phyloP scores from a whole-genome alignment of 2,113 vertebrate species.

The Semnornis frantzii region DNA sequence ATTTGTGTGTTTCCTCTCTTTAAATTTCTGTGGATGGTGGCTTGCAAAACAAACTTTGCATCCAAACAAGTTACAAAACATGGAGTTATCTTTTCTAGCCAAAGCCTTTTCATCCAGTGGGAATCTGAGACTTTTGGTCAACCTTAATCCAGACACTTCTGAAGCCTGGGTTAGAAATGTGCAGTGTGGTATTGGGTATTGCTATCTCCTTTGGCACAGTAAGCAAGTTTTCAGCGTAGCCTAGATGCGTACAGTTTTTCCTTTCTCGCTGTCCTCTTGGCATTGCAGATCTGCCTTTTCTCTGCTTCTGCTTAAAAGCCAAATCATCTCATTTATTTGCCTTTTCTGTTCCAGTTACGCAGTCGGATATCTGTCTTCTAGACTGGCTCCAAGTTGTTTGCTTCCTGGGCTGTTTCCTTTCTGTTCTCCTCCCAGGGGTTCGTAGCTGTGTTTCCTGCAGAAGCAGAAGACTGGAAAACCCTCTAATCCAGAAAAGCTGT shows the following conservation, averaged over 20 bases:
- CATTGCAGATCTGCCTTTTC: neutral
- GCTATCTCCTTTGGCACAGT: neutral
- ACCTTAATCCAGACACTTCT: neutral
- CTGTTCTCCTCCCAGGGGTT: neutral
- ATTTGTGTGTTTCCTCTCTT: neutral
- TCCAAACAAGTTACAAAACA: neutral
- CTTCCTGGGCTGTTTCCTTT: neutral
- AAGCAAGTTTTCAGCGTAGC: neutral
- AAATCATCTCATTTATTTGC: neutral
- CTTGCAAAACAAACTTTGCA: neutral
- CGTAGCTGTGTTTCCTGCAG: neutral
- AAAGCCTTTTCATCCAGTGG: neutral
- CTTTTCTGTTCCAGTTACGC: neutral
- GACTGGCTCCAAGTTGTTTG: neutral
- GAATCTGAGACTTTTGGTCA: neutral
- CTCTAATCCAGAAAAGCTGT: slow-evolving; percentile 41
- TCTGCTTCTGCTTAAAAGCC: neutral
- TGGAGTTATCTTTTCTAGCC: neutral
- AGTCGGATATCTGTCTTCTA: neutral
- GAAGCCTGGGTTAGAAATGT: neutral
- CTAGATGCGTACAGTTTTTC: neutral
- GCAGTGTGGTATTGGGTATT: neutral
- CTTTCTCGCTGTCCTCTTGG: neutral
- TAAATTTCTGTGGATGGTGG: slow-evolving; percentile 11
- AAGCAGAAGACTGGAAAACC: slow-evolving; percentile 19